A percentile compares a stretch with the other conserved stretches of the same genome.
Conservation (phyloP, 2,113 vertebrate species). For the Cercocebus atys region DNA sequence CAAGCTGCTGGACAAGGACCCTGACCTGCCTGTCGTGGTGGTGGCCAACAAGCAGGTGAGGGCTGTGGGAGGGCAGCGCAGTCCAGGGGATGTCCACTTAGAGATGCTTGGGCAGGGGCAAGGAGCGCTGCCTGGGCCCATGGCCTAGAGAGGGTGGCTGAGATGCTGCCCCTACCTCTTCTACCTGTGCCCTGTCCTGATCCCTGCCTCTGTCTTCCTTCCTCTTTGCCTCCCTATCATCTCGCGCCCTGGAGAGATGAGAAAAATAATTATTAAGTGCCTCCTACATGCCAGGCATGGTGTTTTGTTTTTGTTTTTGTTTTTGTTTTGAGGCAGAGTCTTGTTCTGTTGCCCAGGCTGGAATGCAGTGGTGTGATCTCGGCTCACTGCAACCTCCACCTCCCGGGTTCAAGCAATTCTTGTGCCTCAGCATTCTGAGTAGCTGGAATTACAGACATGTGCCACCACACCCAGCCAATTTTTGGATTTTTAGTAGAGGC, state of each 20-base stretch:
- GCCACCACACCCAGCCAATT: too few relatives aligned
- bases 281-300: neutral
- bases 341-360: too few relatives aligned
- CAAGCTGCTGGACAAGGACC: constrained; percentile 85
- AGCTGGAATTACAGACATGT: too few relatives aligned
- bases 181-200: neutral
- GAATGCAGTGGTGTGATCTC: too few relatives aligned
- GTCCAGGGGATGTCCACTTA: neutral
- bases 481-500: too few relatives aligned
- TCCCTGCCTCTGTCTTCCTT: neutral
- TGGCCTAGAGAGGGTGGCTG: neutral
- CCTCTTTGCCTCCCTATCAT: neutral
- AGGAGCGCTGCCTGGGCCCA: neutral
- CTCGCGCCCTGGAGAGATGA: neutral
- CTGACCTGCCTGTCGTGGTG: constrained; percentile 88
- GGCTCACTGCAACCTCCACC: too few relatives aligned
- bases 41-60: constrained; percentile 95
- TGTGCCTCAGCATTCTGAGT: too few relatives aligned
- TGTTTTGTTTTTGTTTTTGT: too few relatives aligned
- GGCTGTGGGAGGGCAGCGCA: rapidly evolving
- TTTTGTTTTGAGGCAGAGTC: too few relatives aligned
- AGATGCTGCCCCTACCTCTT: rapidly evolving
- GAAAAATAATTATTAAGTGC: neutral
- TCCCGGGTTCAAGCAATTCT: too few relatives aligned
- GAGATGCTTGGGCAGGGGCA: neutral